phyloP scores from a whole-genome alignment of 2,888 invertebrate species.

The Dione vanillae region DNA sequence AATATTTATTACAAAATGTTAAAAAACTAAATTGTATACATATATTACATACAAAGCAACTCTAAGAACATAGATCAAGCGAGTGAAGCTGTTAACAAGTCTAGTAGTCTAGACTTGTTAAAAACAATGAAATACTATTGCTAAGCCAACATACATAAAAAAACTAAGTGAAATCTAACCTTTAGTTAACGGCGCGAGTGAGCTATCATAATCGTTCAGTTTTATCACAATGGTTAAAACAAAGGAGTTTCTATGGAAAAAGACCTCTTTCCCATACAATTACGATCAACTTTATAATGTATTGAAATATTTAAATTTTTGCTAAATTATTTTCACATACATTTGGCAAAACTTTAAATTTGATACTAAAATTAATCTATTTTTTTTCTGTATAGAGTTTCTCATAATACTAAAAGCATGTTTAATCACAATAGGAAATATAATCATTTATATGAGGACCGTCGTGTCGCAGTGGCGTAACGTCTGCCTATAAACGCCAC shows the following conservation, averaged over 20 bases:
- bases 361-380: neutral
- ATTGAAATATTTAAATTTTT: constrained; percentile 12
- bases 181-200: constrained; percentile 21
- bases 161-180: constrained; percentile 24
- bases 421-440: no score
- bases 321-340: neutral
- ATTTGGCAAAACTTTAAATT: neutral
- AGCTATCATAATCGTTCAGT: constrained; percentile 26
- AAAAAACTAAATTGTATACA: no score
- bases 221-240: constrained; percentile 26
- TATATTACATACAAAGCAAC: no score
- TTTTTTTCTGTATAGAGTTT: neutral
- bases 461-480: no score
- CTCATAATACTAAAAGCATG: no score
- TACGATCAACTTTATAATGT: constrained; percentile 2
- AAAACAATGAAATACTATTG: no score
- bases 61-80: no score
- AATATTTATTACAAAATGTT: no score
- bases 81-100: no score
- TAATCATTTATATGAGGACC: no score
- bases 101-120: no score
- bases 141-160: neutral
- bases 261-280: constrained; percentile 40
- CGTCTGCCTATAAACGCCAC: no score
- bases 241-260: constrained; percentile 35